These are phyloP conservation scores for Phasia obesa DNA, from an alignment of 2,888 invertebrate species.

Conservation along the genomic window DNA sequence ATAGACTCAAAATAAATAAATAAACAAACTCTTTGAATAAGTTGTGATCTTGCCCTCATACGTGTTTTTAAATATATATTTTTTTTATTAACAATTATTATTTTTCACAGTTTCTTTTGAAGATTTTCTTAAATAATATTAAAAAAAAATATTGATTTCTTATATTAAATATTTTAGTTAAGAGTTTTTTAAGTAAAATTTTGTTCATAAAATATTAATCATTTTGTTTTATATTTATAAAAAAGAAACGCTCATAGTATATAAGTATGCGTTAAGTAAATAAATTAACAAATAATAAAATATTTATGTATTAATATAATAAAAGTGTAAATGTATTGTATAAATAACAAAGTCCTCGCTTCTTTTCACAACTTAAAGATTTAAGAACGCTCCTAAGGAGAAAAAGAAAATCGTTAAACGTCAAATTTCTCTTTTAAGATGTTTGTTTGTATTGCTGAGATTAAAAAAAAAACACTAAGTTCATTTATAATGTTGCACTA, in stretches of 20 bases:
- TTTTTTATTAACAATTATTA: background rate
- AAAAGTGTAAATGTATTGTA: conserved; percentile 21
- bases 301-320: conserved; percentile 23
- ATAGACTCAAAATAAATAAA: no score
- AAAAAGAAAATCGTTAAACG: conserved; percentile 18
- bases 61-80: background rate
- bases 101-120: conserved; percentile 1
- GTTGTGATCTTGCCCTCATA: background rate
- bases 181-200: conserved; percentile 16
- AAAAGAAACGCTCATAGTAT: conserved; percentile 36
- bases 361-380: no score
- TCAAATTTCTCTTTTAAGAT: conserved; percentile 4
- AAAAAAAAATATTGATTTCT: background rate
- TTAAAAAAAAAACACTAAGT: background rate
- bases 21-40: no score
- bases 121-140: background rate
- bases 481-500: conserved; percentile 2
- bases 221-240: background rate
- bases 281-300: conserved; percentile 38
- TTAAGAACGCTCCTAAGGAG: background rate
- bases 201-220: background rate
- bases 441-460: background rate
- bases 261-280: conserved; percentile 26
- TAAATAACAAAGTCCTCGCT: conserved; percentile 40
- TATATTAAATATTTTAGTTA: conserved; percentile 3